Base-by-base conservation (phyloP, 2,113 vertebrate genomes). In the Oxygymnocypris stewartii region DNA sequence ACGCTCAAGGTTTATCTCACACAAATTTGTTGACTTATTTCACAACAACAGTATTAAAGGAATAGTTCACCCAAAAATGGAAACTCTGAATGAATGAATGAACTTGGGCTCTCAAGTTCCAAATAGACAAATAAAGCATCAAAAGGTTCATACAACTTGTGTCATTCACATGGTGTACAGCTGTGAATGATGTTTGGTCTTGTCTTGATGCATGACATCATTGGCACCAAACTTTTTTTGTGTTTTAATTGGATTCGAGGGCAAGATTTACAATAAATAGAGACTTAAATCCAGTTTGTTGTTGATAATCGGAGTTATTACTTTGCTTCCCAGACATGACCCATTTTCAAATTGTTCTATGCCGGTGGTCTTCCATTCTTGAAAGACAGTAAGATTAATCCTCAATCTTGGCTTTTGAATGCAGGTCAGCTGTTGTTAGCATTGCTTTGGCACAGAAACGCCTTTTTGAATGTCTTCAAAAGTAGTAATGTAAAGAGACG, bases 341-440 rank as follows among this genome's bases (percentile, higher is more conserved):
- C 6, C 9, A 67, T 67, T 79, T 85, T 65, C 75, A 69, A 44
- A 25, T 4, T 2, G 1, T 57, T 73, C 25, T 49, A 13, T 54
- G 37, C 49, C 35, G 40, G 85, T 63, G 67, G 79, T 51, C 85
- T 49, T 61, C 40, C n/a, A 76, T 44, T 69, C 40, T 73, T 76
- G 51, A 82, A 20, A 69, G 18, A 65, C 35, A 5, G 31, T 82
- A 47, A 61, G 9, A 57, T 73, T 86, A 54, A 83, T 82, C 67
- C 54, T 74, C n/a, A 10, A 81, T 1, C 57, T 51, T 83, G 85
- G 57, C 78, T 74, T 71, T 49, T 40, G 31, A 59, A 28, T 31
- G 16, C 16, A 59, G 67, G 77, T 73, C 31, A 61, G 63, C 61
- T 79, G 59, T 74, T 85, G 75, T 84, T 76, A 76, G 61, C 31